Percentiles rank a stretch among this genome's conserved stretches.
Evolutionary conservation across 2,888 invertebrate genomes (phyloP).

Genomic region (Temnothorax unifasciatus): DNA sequence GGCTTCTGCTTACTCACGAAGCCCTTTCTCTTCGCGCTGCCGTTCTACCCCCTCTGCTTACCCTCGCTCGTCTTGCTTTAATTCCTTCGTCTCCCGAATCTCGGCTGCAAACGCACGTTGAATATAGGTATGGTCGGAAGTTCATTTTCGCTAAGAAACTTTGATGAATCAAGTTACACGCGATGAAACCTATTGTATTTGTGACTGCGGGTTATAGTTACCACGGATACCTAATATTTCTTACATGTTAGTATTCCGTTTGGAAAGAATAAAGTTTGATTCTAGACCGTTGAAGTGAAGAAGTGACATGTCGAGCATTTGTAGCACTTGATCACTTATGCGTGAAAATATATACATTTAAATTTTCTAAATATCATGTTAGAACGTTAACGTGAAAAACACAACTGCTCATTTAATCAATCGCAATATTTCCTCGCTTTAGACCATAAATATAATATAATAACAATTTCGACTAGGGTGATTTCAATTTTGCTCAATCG

Average conservation of each 20-base stretch:
- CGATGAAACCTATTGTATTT: neutral
- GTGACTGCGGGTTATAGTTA: neutral
- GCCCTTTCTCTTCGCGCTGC: slow-evolving; percentile 21
- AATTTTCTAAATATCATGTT: slow-evolving; percentile 7
- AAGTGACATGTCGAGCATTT: neutral
- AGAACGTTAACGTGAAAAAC: neutral
- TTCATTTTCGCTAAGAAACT: slow-evolving; percentile 1
- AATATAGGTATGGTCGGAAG: slow-evolving; percentile 7
- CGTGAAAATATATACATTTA: neutral
- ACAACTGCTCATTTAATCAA: neutral
- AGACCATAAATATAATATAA: neutral
- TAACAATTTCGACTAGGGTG: neutral
- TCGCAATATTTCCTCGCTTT: neutral
- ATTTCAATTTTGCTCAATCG: neutral
- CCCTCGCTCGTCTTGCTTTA: slow-evolving; percentile 36
- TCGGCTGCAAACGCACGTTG: slow-evolving; percentile 3
- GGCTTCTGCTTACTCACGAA: slow-evolving; percentile 30
- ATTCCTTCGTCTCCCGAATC: slow-evolving; percentile 22
- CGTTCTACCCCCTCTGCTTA: neutral
- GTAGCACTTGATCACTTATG: neutral
- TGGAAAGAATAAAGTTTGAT: neutral
- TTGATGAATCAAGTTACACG: slow-evolving; percentile 28
- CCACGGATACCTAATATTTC: neutral
- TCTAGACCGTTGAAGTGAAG: neutral
- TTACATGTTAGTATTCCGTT: neutral